Evolutionary conservation across 1,140 invertebrate species (phyloP).

Genomic region (Lethrus apterus): DNA sequence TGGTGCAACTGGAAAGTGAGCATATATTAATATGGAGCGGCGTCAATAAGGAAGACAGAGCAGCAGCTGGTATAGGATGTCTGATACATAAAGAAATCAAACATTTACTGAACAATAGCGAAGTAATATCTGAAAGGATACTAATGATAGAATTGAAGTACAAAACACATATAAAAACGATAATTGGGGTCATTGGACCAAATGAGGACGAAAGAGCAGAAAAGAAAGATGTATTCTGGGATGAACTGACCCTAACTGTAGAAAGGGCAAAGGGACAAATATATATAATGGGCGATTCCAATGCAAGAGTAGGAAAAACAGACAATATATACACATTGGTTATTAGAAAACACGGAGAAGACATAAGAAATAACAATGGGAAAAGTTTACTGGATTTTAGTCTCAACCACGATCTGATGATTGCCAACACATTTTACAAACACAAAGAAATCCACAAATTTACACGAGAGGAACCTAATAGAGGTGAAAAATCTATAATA

Average conservation of each 20-base stretch:
- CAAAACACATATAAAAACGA: neutral
- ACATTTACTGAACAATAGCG: neutral
- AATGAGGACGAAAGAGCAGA: constrained; percentile 10
- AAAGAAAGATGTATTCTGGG: constrained; percentile 15
- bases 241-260: neutral
- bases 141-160: constrained; percentile 6
- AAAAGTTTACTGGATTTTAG: constrained; percentile 6
- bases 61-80: constrained; percentile 12
- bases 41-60: neutral
- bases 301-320: constrained; percentile 7
- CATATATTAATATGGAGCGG: constrained; percentile 14
- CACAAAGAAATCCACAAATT: constrained; percentile 18
- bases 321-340: neutral
- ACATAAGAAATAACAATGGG: constrained; percentile 9
- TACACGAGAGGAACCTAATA: constrained; percentile 16
- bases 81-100: constrained; percentile 3
- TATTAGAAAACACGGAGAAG: constrained; percentile 1
- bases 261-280: constrained; percentile 3
- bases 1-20: constrained; percentile 1
- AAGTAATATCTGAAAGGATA: constrained; percentile 11
- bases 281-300: constrained; percentile 2
- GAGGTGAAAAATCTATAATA: constrained; percentile 22
- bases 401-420: constrained; percentile 2
- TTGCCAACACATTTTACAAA: constrained; percentile 10
- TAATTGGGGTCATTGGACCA: constrained; percentile 5